Base-by-base conservation (phyloP, 2,797 vertebrate species). In the Pseudomugil gertrudae region DNA sequence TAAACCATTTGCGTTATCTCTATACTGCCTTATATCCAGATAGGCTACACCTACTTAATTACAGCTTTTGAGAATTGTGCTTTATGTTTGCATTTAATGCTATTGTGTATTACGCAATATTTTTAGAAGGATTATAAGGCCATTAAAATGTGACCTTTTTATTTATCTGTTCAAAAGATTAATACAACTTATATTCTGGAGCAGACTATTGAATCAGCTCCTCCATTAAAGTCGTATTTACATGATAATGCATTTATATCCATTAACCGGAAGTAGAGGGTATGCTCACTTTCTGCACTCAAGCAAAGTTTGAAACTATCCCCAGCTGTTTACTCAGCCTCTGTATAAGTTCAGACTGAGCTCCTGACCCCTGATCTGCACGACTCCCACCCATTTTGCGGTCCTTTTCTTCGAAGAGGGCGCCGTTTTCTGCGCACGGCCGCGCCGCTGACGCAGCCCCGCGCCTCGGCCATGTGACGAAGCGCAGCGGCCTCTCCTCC, bases 391-490 rank as follows among this genome's bases (percentile, higher is more conserved):
- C 47, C 47, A 23, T 48, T 9, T n/a, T 1, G 33, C 27, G 33
- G 54, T 54, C 15, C 21, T 23, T 66, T 56, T 75, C 84, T 93
- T 94, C 89, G 89, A 91, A 92, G 91, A 90, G 83, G 90, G 92
- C 94, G 95, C 94, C 92, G 81, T 89, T 89, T 85, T 57, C 86
- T 84, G 83, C 85, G 86, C 85, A 74, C 86, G 72, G 71, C 70
- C 74, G 68, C 81, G 86, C 91, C 92, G 89, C 90, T 93, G 93
- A 84, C 85, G 84, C 74, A 74, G 85, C 82, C 74, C 79, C 56
- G 69, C 76, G 59, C 86, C 93, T 90, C 66, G 63, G 76, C 93
- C 95, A 96, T 92, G 95, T 96, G 95, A 96, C 92, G 72, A 66
- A 74, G 74, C 83, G 78, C 59, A 40, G 76, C 85, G 84, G 85